phyloP scores from a whole-genome alignment of 2,888 invertebrate genomes.

The Coenonympha arcania region DNA sequence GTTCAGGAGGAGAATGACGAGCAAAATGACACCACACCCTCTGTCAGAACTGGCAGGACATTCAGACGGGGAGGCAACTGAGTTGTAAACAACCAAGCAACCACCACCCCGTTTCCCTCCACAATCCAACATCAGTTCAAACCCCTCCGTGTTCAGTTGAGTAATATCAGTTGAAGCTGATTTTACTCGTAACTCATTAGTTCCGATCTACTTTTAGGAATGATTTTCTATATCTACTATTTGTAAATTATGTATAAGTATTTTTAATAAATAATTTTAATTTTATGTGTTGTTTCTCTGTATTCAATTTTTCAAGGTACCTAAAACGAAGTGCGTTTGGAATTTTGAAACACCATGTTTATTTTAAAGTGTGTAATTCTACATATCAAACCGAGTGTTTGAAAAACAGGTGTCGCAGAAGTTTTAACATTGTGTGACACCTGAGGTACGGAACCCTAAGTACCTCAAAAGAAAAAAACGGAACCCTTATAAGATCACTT shows the following conservation, averaged over 20 bases:
- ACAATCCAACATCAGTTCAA: slow-evolving; percentile 17
- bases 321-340: too few relatives aligned
- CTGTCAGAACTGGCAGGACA: slow-evolving; percentile 43
- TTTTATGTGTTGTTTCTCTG: slow-evolving; percentile 15
- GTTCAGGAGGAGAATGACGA: slow-evolving; percentile 54
- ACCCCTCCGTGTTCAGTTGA: slow-evolving; percentile 5
- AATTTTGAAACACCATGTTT: too few relatives aligned
- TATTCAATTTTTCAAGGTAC: too few relatives aligned
- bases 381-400: too few relatives aligned
- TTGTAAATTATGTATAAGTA: slow-evolving; percentile 68
- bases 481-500: too few relatives aligned
- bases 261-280: slow-evolving; percentile 61
- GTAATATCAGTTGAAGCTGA: slow-evolving; percentile 28
- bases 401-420: too few relatives aligned
- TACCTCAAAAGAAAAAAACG: too few relatives aligned
- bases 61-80: slow-evolving; percentile 55
- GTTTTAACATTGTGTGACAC: too few relatives aligned
- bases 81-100: slow-evolving; percentile 18
- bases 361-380: too few relatives aligned
- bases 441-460: too few relatives aligned
- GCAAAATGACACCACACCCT: slow-evolving; percentile 46
- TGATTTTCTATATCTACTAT: slow-evolving; percentile 50
- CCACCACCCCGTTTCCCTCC: slow-evolving; percentile 16
- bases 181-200: slow-evolving; percentile 34
- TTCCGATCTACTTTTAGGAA: slow-evolving; percentile 42